Percentiles rank a stretch among this genome's conserved stretches.
phyloP scores from a whole-genome alignment of 2,888 invertebrate genomes.

The Pristionchus arcanus region DNA sequence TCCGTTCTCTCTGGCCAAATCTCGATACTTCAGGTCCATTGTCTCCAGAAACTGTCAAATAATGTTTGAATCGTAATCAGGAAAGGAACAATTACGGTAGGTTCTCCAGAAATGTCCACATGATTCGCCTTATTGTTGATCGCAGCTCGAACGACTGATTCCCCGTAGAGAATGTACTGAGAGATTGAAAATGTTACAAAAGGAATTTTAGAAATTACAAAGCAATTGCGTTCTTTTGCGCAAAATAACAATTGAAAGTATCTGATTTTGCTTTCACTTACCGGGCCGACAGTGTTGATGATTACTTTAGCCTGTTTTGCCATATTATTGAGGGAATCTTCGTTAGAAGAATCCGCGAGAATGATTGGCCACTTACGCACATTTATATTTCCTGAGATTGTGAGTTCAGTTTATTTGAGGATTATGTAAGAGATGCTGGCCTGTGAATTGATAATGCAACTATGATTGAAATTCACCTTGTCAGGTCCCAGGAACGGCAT shows the following conservation, averaged over 20 bases:
- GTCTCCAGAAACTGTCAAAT: slow-evolving; percentile 86
- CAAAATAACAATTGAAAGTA: too few species aligned
- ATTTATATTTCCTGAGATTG: too few species aligned
- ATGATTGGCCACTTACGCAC: not conserved
- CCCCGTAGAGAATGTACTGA: slow-evolving; percentile 87
- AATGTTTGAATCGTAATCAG: not conserved
- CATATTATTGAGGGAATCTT: not conserved
- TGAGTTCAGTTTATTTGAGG: too few species aligned
- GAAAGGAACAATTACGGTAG: slow-evolving; percentile 82
- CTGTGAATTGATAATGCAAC: not conserved
- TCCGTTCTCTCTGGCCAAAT: slow-evolving; percentile 82
- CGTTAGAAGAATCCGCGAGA: not conserved
- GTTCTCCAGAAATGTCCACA: slow-evolving; percentile 94
- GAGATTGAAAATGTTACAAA: slow-evolving; percentile 1
- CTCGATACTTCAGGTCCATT: slow-evolving; percentile 89
- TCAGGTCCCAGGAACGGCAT: slow-evolving; percentile 85
- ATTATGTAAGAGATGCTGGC: too few species aligned
- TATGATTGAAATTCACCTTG: slow-evolving; percentile 63
- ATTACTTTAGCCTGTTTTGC: not conserved
- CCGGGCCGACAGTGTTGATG: slow-evolving; percentile 14
- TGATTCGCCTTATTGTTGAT: slow-evolving; percentile 89
- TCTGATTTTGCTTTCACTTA: not conserved
- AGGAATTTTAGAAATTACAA: too few species aligned
- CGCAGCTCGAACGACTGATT: slow-evolving; percentile 92
- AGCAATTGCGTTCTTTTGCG: too few species aligned